A percentile compares a stretch with the other conserved stretches of the same genome.
These are phyloP conservation scores for Cydia splendana DNA, from an alignment of 1,140 invertebrate genomes.

Conservation along the genomic window DNA sequence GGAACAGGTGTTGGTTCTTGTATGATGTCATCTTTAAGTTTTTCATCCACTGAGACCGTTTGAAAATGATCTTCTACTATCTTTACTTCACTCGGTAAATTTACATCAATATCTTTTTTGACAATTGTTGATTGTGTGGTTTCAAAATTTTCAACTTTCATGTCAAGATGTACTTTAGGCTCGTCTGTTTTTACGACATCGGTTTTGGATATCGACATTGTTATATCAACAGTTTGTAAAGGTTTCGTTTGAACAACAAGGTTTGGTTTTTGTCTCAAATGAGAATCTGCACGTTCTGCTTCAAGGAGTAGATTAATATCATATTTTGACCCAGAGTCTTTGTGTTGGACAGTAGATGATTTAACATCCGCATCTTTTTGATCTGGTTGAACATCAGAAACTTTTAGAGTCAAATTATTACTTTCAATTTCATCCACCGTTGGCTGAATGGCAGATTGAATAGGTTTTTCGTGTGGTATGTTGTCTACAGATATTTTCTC, in stretches of 20 bases:
- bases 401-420: slow-evolving; percentile 39
- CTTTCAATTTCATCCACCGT: neutral
- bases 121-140: slow-evolving; percentile 46
- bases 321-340: slow-evolving; percentile 38
- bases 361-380: slow-evolving; percentile 40
- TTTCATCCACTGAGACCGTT: neutral
- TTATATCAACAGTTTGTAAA: slow-evolving; percentile 59
- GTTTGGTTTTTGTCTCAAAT: slow-evolving; percentile 40
- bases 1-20: neutral
- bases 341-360: neutral
- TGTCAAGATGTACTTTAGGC: slow-evolving; percentile 59
- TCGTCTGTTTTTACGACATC: slow-evolving; percentile 45
- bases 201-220: slow-evolving; percentile 59
- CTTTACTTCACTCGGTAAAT: slow-evolving; percentile 57
- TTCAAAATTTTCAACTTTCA: slow-evolving; percentile 58
- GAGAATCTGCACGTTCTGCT: slow-evolving; percentile 54
- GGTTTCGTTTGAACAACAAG: slow-evolving; percentile 29
- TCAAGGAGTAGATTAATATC: slow-evolving; percentile 55
- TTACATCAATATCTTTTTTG: slow-evolving; percentile 62
- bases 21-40: neutral
- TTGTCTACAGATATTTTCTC: neutral
- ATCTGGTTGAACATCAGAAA: slow-evolving; percentile 56
- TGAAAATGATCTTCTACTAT: slow-evolving; percentile 50
- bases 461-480: neutral
- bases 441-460: neutral